Percentiles rank a stretch among this genome's conserved stretches.
These are phyloP conservation scores for Capitulum mitella DNA, from an alignment of 2,888 invertebrate species.

Conservation along the genomic window DNA sequence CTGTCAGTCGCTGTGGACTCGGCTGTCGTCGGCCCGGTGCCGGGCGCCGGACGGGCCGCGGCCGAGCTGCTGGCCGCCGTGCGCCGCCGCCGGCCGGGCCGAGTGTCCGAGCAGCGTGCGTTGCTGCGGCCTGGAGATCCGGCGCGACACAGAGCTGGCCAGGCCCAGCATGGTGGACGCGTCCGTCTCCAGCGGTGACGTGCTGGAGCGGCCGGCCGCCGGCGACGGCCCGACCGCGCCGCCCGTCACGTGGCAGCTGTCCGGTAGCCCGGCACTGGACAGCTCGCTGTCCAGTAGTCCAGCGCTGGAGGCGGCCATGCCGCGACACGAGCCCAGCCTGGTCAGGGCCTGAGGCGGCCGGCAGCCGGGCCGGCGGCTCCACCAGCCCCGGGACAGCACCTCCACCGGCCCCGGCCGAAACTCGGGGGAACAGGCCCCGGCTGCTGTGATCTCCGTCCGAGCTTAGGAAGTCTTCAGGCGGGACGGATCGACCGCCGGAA, in stretches of 20 bases:
- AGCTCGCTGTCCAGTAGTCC: too few relatives aligned
- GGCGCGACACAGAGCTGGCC: not conserved
- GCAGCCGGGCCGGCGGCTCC: too few relatives aligned
- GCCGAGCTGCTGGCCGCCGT: too few relatives aligned
- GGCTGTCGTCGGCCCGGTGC: not conserved
- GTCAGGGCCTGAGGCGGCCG: too few relatives aligned
- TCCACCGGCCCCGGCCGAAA: too few relatives aligned
- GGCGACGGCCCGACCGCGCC: not conserved
- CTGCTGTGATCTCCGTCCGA: too few relatives aligned
- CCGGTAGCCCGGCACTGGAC: too few relatives aligned
- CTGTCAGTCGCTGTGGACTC: not conserved
- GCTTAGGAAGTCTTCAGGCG: too few relatives aligned
- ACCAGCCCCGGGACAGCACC: too few relatives aligned
- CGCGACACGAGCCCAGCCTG: not conserved
- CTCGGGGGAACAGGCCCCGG: too few relatives aligned
- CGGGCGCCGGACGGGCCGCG: not conserved
- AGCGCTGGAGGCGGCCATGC: not conserved
- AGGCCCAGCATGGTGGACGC: slow-evolving; percentile 12
- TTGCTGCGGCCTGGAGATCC: slow-evolving; percentile 26
- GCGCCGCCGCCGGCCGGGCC: not conserved
- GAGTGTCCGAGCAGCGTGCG: slow-evolving; percentile 8
- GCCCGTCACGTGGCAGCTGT: too few relatives aligned
- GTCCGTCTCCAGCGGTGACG: not conserved
- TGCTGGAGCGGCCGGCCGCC: not conserved
- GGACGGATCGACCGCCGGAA: too few relatives aligned